Evolutionary conservation across 2,797 vertebrate genomes (phyloP).

Genomic region (Gymnothorax reevesii): DNA sequence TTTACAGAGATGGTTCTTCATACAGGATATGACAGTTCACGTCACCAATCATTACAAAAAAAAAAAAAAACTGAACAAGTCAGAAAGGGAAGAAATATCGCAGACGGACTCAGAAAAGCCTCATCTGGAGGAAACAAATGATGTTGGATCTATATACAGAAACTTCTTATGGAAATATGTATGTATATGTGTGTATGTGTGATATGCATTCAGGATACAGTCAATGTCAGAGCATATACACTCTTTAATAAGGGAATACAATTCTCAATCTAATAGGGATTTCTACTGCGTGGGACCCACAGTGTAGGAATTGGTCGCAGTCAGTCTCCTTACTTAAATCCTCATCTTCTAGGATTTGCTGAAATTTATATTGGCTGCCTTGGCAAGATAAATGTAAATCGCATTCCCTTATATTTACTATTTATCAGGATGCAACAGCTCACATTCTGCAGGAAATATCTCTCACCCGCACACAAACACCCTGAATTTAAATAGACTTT

Average conservation of each 20-base stretch:
- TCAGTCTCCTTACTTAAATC: constrained; percentile 55
- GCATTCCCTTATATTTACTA: constrained; percentile 79
- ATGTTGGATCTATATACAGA: constrained; percentile 20
- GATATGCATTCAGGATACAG: constrained; percentile 31
- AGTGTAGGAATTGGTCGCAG: constrained; percentile 47
- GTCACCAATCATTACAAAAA: background rate
- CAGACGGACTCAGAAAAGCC: background rate
- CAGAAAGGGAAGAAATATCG: background rate
- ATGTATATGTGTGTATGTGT: constrained; percentile 28
- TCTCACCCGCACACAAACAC: constrained; percentile 79
- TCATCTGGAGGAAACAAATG: constrained; percentile 25
- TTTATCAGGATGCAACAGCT: constrained; percentile 81
- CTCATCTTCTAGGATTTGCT: constrained; percentile 72
- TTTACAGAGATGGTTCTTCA: background rate
- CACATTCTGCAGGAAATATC: constrained; percentile 80
- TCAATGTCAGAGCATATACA: constrained; percentile 36
- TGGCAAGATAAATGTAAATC: constrained; percentile 82
- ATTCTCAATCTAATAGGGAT: constrained; percentile 41
- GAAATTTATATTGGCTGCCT: constrained; percentile 87
- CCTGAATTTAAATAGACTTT: constrained; percentile 81
- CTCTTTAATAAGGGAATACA: constrained; percentile 41
- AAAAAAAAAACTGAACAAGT: background rate
- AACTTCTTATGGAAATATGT: constrained; percentile 25
- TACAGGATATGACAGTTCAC: background rate
- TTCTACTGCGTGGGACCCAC: constrained; percentile 41